phyloP scores from a whole-genome alignment of 2,888 invertebrate species.

The Drosophila diplacantha region DNA sequence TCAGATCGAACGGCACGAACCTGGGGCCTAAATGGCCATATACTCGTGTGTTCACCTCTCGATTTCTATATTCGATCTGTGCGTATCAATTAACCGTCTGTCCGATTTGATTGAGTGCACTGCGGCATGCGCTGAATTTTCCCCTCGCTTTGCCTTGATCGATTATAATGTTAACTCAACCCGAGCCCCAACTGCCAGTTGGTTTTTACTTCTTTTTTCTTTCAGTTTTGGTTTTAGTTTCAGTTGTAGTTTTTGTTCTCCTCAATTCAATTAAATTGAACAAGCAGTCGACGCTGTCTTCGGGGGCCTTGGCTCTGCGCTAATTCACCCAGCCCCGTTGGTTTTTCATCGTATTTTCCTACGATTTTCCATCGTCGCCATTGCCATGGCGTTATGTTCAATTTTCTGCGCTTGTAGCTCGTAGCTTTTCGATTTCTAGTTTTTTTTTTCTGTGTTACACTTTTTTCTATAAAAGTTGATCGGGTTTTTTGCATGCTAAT shows the following conservation, averaged over 20 bases:
- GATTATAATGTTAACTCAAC: slow-evolving; percentile 69
- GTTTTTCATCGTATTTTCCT: slow-evolving; percentile 47
- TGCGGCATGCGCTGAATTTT: slow-evolving; percentile 55
- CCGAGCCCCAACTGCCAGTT: slow-evolving; percentile 43
- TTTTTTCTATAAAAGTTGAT: slow-evolving; percentile 22
- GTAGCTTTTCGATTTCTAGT: slow-evolving; percentile 41
- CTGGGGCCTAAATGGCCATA: slow-evolving; percentile 41
- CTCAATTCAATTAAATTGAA: slow-evolving; percentile 70
- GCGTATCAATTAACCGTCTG: slow-evolving; percentile 70
- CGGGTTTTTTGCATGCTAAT: slow-evolving; percentile 63
- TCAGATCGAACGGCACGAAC: slow-evolving; percentile 59
- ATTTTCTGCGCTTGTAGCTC: slow-evolving; percentile 65
- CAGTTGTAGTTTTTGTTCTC: slow-evolving; percentile 40
- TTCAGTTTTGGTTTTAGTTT: slow-evolving; percentile 15
- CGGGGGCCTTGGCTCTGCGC: slow-evolving; percentile 64
- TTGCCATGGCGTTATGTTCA: slow-evolving; percentile 54
- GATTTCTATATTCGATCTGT: slow-evolving; percentile 49
- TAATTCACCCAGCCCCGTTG: slow-evolving; percentile 61
- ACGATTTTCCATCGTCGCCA: slow-evolving; percentile 48
- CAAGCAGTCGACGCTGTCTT: slow-evolving; percentile 61
- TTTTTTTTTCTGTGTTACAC: slow-evolving; percentile 16
- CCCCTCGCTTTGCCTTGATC: slow-evolving; percentile 71
- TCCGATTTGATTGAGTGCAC: slow-evolving; percentile 62
- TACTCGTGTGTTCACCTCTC: slow-evolving; percentile 30
- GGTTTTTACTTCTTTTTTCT: slow-evolving; percentile 28